Base-by-base conservation (phyloP, 2,113 vertebrate genomes). In the Cyanoliseus patagonus region DNA sequence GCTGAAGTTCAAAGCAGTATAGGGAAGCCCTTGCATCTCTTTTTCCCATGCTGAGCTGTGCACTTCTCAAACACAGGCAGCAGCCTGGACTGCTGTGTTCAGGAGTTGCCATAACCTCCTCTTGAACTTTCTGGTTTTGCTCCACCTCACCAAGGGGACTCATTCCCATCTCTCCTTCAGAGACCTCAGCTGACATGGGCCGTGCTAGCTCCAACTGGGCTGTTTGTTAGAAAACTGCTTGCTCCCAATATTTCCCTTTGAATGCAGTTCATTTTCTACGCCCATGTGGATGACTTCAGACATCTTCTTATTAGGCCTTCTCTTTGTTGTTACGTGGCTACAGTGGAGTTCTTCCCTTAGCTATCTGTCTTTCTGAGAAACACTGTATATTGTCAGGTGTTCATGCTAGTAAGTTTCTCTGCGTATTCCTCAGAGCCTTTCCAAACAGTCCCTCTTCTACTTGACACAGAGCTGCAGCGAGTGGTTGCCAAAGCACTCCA, bases 221-320 rank as follows among this genome's bases (percentile, higher is more conserved):
- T 53, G 69, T 52, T 85, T 69, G 37, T 53, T 62, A 77, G 59
- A 85, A 90, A 87, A 73, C 17, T 16, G 19, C 78, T 90, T 75
- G 22, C 24, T 92, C 44, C 33, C 30, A 44, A 1, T 83, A 88
- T 93, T 94, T 94, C 84, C 67, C 67, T 90, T 83, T 92, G 70
- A 95, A 85, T 68, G 47, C 25, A 37, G 59, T 57, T 74, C 30
- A 66, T 91, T 93, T 96, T 96, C 86, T 94, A 85, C 90, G 88
- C 91, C 63, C 82, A 62, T 83, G 73, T 22, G 53, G 67, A 73
- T 28, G 41, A 90, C 37, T 95, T 87, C 86, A 96, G 74, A 85
- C 28, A 52, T 95, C 84, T 84, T 92, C 42, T 74, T 90, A 37
- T 67, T 88, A 85, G 70, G 17, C 8, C 8, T 90, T 7, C 5